Evolutionary conservation across 2,888 invertebrate species (phyloP).

Genomic region (Sphinx pinastri): DNA sequence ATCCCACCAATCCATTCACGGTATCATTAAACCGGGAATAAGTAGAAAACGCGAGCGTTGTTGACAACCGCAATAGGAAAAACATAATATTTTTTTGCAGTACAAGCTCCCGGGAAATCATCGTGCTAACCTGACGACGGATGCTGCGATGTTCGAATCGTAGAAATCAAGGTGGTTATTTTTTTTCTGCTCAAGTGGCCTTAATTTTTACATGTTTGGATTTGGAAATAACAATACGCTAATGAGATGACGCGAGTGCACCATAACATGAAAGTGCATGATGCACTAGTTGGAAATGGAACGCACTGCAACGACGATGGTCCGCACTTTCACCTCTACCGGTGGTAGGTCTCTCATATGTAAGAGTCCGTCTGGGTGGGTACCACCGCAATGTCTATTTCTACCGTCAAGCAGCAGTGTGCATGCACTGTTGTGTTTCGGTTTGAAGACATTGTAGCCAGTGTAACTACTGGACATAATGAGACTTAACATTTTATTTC

Average conservation of each 20-base stretch:
- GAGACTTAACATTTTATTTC: too few relatives aligned
- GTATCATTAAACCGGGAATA: constrained; percentile 14
- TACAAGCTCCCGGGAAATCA: constrained; percentile 49
- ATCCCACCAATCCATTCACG: background rate
- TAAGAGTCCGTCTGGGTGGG: too few relatives aligned
- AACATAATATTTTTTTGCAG: constrained; percentile 39
- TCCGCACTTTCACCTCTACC: too few relatives aligned
- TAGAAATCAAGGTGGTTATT: background rate
- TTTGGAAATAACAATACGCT: background rate
- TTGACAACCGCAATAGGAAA: constrained; percentile 28
- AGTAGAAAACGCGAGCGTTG: background rate
- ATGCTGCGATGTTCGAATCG: constrained; percentile 21
- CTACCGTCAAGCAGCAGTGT: too few relatives aligned
- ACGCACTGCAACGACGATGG: too few relatives aligned
- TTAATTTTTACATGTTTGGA: background rate
- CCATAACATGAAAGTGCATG: too few relatives aligned
- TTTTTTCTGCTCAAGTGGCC: background rate
- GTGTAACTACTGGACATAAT: too few relatives aligned
- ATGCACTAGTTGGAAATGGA: too few relatives aligned
- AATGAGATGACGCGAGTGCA: background rate
- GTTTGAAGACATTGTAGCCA: too few relatives aligned
- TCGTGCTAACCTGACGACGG: constrained; percentile 28
- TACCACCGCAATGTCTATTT: too few relatives aligned
- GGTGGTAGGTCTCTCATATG: too few relatives aligned
- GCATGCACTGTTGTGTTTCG: too few relatives aligned